A percentile compares a stretch with the other conserved stretches of the same genome.
phyloP scores from a whole-genome alignment of 1,140 invertebrate genomes.

The Pinna nobilis region DNA sequence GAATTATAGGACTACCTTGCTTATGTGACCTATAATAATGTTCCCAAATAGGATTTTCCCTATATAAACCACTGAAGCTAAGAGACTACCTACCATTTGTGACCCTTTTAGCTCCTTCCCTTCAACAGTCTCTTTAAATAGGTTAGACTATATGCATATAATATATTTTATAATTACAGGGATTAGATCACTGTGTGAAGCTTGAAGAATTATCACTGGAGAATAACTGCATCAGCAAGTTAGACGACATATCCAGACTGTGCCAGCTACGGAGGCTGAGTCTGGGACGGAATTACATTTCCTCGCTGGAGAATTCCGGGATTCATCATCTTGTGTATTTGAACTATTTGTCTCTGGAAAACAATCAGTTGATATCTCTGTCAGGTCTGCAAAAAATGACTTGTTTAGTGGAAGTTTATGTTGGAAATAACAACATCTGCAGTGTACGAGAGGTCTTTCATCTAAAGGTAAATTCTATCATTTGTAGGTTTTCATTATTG shows the following conservation, averaged over 20 bases:
- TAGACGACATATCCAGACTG: slow-evolving; percentile 89
- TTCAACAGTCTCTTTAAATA: neutral
- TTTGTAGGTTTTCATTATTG: neutral
- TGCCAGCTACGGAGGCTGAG: slow-evolving; percentile 90
- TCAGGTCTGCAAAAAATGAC: slow-evolving; percentile 58
- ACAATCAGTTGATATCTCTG: slow-evolving; percentile 66
- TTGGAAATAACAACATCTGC: slow-evolving; percentile 70
- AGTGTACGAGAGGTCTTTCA: slow-evolving; percentile 72
- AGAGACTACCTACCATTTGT: too few relatives aligned
- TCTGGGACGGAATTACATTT: slow-evolving; percentile 88
- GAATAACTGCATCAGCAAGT: slow-evolving; percentile 89
- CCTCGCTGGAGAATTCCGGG: slow-evolving; percentile 76
- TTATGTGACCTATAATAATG: slow-evolving; percentile 73
- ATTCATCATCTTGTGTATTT: slow-evolving; percentile 62
- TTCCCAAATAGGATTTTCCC: too few relatives aligned
- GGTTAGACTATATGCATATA: neutral
- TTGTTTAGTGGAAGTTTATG: slow-evolving; percentile 70
- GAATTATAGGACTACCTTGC: slow-evolving; percentile 62
- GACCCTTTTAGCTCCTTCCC: neutral
- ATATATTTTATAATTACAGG: slow-evolving; percentile 50
- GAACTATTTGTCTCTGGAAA: slow-evolving; percentile 68
- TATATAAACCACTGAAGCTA: too few relatives aligned
- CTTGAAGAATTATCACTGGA: slow-evolving; percentile 85
- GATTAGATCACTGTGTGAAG: slow-evolving; percentile 67
- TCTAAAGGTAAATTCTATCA: slow-evolving; percentile 62